Base-by-base conservation (phyloP, 1,140 invertebrate species). In the Helicoverpa zea region DNA sequence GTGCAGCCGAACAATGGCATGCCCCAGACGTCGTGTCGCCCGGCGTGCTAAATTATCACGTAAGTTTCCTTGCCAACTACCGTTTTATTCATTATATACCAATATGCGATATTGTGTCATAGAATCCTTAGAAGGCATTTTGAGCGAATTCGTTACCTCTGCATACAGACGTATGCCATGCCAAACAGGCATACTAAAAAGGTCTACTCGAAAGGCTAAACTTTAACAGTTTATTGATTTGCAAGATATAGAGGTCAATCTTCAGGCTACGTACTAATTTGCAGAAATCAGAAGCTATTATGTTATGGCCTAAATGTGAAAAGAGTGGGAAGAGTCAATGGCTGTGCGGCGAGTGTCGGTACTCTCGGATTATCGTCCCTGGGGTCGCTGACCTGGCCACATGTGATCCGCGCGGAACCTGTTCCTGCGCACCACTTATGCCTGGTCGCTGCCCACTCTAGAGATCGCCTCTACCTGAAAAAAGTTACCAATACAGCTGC, bases 361-460 rank as follows among this genome's bases (percentile, higher is more conserved):
- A 80, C 70, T 81, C 78, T 84, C 84, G 88, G 92, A 91, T 90
- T 90, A 92, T 90, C 88, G 87, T 86, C 83, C 84, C 82, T 82
- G 87, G 85, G 93, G 89, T 94, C 91, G 83, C 78, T 82, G 90
- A 93, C 88, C 91, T 83, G 74, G 79, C 85, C 87, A 93, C 92
- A 92, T 92, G 89, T 93, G 89, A 90, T 90, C 89, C 83, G 88
- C 84, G 83, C 87, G 81, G 90, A 94, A 94, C 93, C 91, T 89
- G 93, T 94, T 94, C 91, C 87, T 87, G 84, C 89, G 87, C 87
- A 91, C 91, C 87, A 92, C 89, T 90, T 90, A 87, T 84, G 81
- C 78, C 64, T 59, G 85, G 81, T 84, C 87, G 81, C 84, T 88
- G 85, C 81, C 86, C 88, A 87, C 85, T 80, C 82, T 73, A 81